Base-by-base conservation (phyloP, 2,888 invertebrate species). In the Eremobia ochroleuca region DNA sequence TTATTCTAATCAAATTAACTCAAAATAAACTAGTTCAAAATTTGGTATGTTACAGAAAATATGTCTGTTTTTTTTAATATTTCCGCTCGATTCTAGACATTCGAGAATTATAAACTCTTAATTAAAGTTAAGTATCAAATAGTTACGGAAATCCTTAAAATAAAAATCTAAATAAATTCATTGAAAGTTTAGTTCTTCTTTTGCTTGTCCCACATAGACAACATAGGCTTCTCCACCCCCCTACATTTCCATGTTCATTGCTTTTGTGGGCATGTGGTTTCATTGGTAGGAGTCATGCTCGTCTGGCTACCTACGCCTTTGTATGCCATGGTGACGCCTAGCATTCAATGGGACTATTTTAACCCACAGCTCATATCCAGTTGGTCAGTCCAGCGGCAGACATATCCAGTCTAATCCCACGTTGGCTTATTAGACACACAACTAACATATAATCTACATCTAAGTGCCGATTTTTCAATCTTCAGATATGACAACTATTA, bases 1-100 rank as follows among this genome's bases (percentile, higher is more conserved):
- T 79, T 77, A 83, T 78, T 75, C 43, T 87, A 78, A 55, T 62
- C 46, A 62, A 81, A 82, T 76, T 62, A 85, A 79, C 25, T 71
- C 21, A 46, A 58, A 83, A 69, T 52, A 83, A 84, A 77, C 69
- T 82, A 52, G 64, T 65, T 82, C 68, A 73, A 70, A 68, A 77
- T 82, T 82, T 62, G 77, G 64, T 82, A 66, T 77, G 34, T 68
- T 81, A 64, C 52, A 64, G 37, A 73, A 65, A 84, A 73, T 62
- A 59, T 34, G 43, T 37, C 1, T 8, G 15, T 28, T 52, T 40
- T 52, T 58, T 67, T 58, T 21, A n/a, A 67, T 67, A 65, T 65
- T 65, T 83, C 83, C 79, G 37, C 71, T 64, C 9, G 31, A 55
- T 31, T 46, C 65, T 66, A 65, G 52, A 79, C 31, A 46, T 77